Base-by-base conservation (phyloP, 2,113 vertebrate species). In the Dasyprocta punctata region DNA sequence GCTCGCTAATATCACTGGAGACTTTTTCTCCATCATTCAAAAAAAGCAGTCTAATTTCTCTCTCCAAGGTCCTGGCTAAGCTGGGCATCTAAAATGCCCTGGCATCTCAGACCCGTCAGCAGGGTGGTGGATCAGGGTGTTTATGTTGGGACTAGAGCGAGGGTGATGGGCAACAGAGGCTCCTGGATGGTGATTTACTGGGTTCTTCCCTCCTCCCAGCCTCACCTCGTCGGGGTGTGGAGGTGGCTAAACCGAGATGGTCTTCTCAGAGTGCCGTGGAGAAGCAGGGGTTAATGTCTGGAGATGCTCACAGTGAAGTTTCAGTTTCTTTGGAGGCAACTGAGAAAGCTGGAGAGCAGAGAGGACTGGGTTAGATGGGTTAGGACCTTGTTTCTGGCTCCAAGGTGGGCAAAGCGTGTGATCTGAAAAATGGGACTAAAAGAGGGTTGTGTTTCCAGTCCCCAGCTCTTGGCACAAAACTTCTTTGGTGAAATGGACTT, bases 341-440 rank as follows among this genome's bases (percentile, higher is more conserved):
- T 44, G 84, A 84, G 87, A 69, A 91, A 86, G 47, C 54, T 78
- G 30, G n/a, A 77, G 16, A 24, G 22, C 41, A 58, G 61, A 87
- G 77, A 84, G 77, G 81, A 60, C 36, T 2, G 30, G 88, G 73
- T n/a, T 30, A 11, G 14, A 58, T 36, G 6, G 28, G 11, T 63
- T 47, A 78, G 81, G 85, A 52, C 17, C 0, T 0, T 30, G 26
- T 19, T 54, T 41, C 89, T 38, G 56, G 63, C 86, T 49, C 4
- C 41, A 56, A 56, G 41, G 47, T 49, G 56, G 88, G 47, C 49
- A 67, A 82, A 8, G 22, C 24, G 54, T 86, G 61, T 7, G 67
- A 30, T 95, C 96, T 93, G 94, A 94, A 60, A 95, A 96, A 97
- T 96, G 96, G 96, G 96, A 33, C 77, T 22, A 63, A 78, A 65